Evolutionary conservation across 2,113 vertebrate species (phyloP).

Genomic region (Daboia siamensis): DNA sequence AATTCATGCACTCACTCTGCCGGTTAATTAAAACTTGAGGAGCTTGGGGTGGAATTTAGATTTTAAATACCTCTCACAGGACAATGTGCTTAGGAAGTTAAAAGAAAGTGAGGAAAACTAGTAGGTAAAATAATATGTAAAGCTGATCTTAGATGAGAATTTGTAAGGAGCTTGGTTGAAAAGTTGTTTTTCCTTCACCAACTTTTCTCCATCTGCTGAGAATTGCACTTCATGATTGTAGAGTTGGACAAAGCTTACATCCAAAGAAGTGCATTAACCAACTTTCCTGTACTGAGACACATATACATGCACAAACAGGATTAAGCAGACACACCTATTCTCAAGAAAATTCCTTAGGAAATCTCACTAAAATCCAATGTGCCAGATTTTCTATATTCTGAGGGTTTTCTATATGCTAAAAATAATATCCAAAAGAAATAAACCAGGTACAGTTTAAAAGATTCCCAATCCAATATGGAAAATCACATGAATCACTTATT

Average conservation of each 20-base stretch:
- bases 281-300: background rate
- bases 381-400: background rate
- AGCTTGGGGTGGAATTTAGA: background rate
- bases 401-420: background rate
- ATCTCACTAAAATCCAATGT: background rate
- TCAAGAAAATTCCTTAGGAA: background rate
- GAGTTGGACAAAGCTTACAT: background rate
- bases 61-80: background rate
- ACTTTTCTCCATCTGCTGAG: background rate
- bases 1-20: background rate
- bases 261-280: background rate
- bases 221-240: background rate
- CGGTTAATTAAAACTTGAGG: background rate
- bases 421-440: background rate
- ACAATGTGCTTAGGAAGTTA: background rate
- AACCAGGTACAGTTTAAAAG: background rate
- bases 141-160: background rate
- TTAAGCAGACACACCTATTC: background rate
- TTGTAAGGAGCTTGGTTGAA: background rate
- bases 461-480: background rate
- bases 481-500: background rate
- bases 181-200: background rate
- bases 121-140: background rate
- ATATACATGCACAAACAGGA: background rate
- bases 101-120: background rate